These are phyloP conservation scores for Druceiella hillmani DNA, from an alignment of 2,888 invertebrate genomes.

Conservation along the genomic window DNA sequence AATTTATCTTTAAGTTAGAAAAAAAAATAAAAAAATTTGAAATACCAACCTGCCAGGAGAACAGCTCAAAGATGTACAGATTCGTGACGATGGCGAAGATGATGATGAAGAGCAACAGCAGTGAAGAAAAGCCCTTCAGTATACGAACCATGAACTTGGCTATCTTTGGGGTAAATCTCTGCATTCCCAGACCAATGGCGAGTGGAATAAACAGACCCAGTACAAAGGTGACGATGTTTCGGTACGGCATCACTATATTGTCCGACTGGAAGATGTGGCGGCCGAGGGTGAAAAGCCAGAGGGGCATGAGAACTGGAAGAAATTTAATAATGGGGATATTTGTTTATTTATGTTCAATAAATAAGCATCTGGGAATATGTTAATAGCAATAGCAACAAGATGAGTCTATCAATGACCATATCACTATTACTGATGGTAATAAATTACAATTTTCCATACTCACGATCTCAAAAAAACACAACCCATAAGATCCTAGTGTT, in stretches of 20 bases:
- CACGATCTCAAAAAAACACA: too few relatives aligned
- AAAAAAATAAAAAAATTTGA: neutral
- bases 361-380: too few relatives aligned
- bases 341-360: too few relatives aligned
- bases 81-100: constrained; percentile 87
- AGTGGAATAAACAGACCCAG: constrained; percentile 73
- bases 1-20: too few relatives aligned
- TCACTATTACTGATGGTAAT: too few relatives aligned
- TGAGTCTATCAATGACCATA: too few relatives aligned
- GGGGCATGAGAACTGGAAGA: constrained; percentile 72
- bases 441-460: too few relatives aligned
- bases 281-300: constrained; percentile 88
- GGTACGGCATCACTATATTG: constrained; percentile 71
- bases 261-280: constrained; percentile 66
- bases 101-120: constrained; percentile 77
- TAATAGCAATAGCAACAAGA: too few relatives aligned
- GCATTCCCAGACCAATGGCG: constrained; percentile 51
- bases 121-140: constrained; percentile 77
- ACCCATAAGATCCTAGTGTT: too few relatives aligned
- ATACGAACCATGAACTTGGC: constrained; percentile 69
- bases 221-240: constrained; percentile 68
- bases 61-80: constrained; percentile 80
- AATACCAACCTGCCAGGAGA: constrained; percentile 74
- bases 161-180: constrained; percentile 61
- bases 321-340: too few relatives aligned